phyloP scores from a whole-genome alignment of 2,113 vertebrate genomes.

The Petrocephalus zakoni region DNA sequence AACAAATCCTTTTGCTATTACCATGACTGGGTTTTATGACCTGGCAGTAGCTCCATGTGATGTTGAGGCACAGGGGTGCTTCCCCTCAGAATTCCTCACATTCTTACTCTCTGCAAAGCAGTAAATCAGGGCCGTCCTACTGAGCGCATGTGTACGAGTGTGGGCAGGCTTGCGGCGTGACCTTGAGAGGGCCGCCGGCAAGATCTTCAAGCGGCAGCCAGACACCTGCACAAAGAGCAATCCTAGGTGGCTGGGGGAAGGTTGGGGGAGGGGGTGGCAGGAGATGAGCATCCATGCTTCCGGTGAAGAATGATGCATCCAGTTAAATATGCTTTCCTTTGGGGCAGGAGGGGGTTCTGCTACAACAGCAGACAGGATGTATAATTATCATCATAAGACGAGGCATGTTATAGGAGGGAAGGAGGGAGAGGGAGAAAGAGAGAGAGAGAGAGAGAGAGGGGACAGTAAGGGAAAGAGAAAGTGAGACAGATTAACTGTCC shows the following conservation, averaged over 20 bases:
- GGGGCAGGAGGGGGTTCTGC: slow-evolving; percentile 15
- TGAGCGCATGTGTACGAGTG: slow-evolving; percentile 13
- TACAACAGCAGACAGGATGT: slow-evolving; percentile 18
- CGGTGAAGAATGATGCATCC: slow-evolving; percentile 8
- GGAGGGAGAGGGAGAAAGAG: neutral
- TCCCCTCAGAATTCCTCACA: slow-evolving; percentile 12
- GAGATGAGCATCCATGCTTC: neutral
- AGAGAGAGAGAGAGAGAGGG: neutral
- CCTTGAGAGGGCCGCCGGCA: slow-evolving; percentile 28
- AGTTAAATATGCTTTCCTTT: slow-evolving; percentile 19
- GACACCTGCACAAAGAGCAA: slow-evolving; percentile 19
- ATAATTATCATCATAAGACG: neutral
- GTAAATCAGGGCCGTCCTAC: neutral
- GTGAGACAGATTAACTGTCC: neutral
- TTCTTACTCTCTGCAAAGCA: slow-evolving; percentile 20
- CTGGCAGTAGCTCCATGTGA: no score
- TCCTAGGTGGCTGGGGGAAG: neutral
- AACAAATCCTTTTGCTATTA: neutral
- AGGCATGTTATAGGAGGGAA: neutral
- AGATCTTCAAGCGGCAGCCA: slow-evolving; percentile 25
- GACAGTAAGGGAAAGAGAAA: neutral
- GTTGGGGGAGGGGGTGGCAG: neutral
- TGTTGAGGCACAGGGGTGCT: slow-evolving; percentile 9
- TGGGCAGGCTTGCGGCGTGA: slow-evolving; percentile 7
- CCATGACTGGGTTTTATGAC: neutral